Evolutionary conservation across 2,113 vertebrate genomes (phyloP), one percentile per base, ranked within the genome.

Genomic region (Reinhardtius hippoglossoides): DNA sequence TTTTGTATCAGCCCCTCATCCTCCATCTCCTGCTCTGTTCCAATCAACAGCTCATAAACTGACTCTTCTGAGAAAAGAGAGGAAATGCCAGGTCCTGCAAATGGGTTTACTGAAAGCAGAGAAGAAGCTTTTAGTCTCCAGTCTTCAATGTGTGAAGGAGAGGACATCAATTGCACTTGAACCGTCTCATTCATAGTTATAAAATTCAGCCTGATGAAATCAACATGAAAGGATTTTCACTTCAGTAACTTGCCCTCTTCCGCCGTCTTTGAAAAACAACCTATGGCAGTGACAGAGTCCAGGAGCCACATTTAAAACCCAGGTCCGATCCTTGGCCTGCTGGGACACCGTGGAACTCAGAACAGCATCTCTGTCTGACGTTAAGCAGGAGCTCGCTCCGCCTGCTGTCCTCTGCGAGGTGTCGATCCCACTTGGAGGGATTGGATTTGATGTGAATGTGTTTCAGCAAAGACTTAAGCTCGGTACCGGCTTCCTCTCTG

Each of bases 371-470:
- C 62, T 50, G 48, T 68, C 18, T 57, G 60, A 74, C 31, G 37
- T 56, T 31, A 59, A 71, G 68, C 24, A 13, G 64, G 0, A 48
- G 76, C 40, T 15, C 12, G 56, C 42, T 70, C 52, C 40, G 54
- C 60, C 54, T 73, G 50, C 56, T 62, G 7, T 80, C 73, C 55
- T 68, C 67, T 37, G 6, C 69, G 10, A 12, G 54, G 60, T 57
- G 31, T 55, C 16, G 3, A 46, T 70, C 71, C 58, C 44, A 50
- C 65, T 74, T 35, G 6, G 48, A 58, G 4, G 48, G 56, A 76
- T 80, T 64, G 72, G 31, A 85, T 74, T 68, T 74, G 67, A 84
- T 58, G 67, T 82, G 60, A 82, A 78, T 74, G 52, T 67, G 14
- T 76, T 74, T 65, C 56, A 56, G 71, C 12, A 5, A 3, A 23